Evolutionary conservation across 2,113 vertebrate species (phyloP).

Genomic region (Rynchops niger): DNA sequence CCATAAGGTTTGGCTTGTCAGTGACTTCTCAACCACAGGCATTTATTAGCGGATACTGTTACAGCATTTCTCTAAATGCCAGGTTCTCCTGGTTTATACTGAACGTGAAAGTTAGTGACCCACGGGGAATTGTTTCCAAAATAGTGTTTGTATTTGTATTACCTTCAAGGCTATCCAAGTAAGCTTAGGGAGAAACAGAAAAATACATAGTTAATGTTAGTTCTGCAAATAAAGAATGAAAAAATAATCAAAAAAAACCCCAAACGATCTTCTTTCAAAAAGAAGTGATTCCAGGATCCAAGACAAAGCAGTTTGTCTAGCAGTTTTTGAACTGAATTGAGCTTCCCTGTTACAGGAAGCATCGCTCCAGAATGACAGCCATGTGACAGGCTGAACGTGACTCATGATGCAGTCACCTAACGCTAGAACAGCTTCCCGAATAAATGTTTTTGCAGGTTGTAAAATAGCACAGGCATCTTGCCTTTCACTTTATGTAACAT

Average conservation of each 20-base stretch:
- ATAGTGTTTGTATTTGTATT: constrained; percentile 73
- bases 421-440: neutral
- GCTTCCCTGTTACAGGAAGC: neutral
- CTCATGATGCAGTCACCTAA: neutral
- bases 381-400: neutral
- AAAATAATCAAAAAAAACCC: neutral
- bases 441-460: neutral
- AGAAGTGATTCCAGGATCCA: neutral
- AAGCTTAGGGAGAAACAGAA: constrained; percentile 91
- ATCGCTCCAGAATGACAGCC: neutral
- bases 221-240: constrained; percentile 45
- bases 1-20: neutral
- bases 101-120: constrained; percentile 45
- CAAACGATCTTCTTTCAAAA: constrained; percentile 44
- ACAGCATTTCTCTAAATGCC: neutral
- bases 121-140: constrained; percentile 57
- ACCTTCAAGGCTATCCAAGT: constrained; percentile 99
- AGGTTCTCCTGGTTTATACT: neutral
- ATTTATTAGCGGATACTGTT: neutral
- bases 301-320: neutral
- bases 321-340: neutral
- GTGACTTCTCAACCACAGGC: neutral
- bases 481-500: neutral
- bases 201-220: constrained; percentile 79
- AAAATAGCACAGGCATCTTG: neutral